A percentile compares a stretch with the other conserved stretches of the same genome.
phyloP scores from a whole-genome alignment of 30 jellyfish, hydroid and myxozoan species.

The Cassiopea xamachana region DNA sequence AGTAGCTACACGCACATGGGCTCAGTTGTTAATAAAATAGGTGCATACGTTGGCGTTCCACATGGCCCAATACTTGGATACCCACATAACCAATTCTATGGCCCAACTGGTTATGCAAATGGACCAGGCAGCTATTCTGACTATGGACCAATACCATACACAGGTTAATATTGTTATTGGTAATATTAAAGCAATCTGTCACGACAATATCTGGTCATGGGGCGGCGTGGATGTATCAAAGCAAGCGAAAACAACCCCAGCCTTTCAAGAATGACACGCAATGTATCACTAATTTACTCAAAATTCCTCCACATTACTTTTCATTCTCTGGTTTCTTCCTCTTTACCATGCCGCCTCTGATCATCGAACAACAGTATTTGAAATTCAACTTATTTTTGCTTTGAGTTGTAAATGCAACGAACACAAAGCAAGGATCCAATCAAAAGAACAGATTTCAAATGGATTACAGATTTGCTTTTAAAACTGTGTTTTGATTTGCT shows the following conservation, averaged over 20 bases:
- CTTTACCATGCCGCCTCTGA: not conserved
- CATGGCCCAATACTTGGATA: constrained; percentile 90
- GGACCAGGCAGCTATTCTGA: constrained; percentile 77
- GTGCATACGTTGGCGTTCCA: constrained; percentile 95
- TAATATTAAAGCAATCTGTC: constrained; percentile 2
- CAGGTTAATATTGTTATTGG: constrained; percentile 59
- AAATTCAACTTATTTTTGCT: too few species aligned
- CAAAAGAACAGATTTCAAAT: too few species aligned
- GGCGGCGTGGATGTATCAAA: constrained; percentile 7
- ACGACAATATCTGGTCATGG: constrained; percentile 46
- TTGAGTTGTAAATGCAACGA: too few species aligned
- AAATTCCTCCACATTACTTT: not conserved
- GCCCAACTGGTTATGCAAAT: constrained; percentile 90
- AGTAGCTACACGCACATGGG: constrained; percentile 89
- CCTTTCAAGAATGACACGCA: not conserved
- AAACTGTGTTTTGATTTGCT: too few species aligned
- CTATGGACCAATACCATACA: constrained; percentile 72
- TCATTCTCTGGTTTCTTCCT: not conserved
- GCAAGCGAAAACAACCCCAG: not conserved
- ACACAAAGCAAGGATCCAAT: too few species aligned
- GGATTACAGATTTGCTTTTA: too few species aligned
- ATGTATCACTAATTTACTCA: not conserved
- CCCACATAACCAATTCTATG: constrained; percentile 91
- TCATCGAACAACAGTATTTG: not conserved
- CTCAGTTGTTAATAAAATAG: constrained; percentile 90